phyloP scores from a whole-genome alignment of 2,888 invertebrate species.

The Labia minor region DNA sequence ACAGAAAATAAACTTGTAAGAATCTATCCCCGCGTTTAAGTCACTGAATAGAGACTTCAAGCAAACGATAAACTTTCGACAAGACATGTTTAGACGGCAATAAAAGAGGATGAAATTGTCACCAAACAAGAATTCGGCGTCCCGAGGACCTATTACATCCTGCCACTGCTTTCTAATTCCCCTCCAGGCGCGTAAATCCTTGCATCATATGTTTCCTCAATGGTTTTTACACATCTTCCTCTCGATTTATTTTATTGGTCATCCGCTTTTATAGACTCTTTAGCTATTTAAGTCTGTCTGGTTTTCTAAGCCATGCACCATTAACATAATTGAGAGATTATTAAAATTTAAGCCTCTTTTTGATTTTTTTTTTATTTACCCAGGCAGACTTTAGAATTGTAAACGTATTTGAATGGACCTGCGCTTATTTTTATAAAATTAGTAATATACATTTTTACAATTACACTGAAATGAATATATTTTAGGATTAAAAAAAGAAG shows the following conservation, averaged over 20 bases:
- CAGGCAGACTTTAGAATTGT: background rate
- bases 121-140: constrained; percentile 2
- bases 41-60: background rate
- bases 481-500: too few relatives aligned
- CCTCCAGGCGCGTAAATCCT: background rate
- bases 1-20: background rate
- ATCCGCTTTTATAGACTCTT: constrained; percentile 3
- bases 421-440: background rate
- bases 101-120: constrained; percentile 7
- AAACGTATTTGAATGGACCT: background rate
- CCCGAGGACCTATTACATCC: background rate
- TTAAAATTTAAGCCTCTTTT: constrained; percentile 2
- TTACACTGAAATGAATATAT: background rate
- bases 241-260: constrained; percentile 3
- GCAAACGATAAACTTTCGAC: background rate
- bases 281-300: constrained; percentile 1
- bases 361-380: background rate
- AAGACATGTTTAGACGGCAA: constrained; percentile 8
- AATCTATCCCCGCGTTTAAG: background rate
- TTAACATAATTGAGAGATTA: constrained; percentile 13
- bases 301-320: background rate
- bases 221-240: background rate
- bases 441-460: background rate
- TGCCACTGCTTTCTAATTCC: background rate
- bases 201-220: background rate